phyloP scores from a whole-genome alignment of 1,140 invertebrate genomes.

The Anastatus disparis region DNA sequence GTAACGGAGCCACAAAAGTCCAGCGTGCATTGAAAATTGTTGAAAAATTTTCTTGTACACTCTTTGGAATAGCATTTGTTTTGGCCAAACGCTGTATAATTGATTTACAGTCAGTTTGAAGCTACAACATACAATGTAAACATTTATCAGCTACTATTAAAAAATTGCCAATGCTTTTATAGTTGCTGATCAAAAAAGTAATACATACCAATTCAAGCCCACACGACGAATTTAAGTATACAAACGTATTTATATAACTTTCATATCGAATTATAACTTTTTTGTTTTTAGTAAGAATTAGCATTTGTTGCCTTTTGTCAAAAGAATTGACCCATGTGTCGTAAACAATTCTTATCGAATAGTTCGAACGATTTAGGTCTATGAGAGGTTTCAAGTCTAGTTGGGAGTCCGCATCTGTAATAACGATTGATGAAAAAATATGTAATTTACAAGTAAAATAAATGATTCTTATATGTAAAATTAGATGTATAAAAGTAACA shows the following conservation, averaged over 20 bases:
- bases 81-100: background rate
- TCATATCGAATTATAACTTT: background rate
- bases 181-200: background rate
- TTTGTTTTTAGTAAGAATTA: background rate
- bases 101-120: background rate
- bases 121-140: background rate
- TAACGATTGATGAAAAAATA: too few relatives aligned
- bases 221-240: background rate
- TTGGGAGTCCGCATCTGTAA: background rate
- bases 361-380: background rate
- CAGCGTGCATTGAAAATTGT: background rate
- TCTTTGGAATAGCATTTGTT: background rate
- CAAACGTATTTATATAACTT: conserved; percentile 4
- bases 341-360: background rate
- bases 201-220: conserved; percentile 7
- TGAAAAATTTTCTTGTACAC: background rate
- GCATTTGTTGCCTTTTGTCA: background rate
- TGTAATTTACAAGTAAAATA: background rate
- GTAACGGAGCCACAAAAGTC: background rate
- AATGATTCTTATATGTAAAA: background rate
- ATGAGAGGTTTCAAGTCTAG: background rate
- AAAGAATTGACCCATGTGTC: background rate
- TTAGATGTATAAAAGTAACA: background rate
- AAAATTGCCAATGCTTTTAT: background rate
- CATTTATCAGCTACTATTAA: background rate